Percentiles rank a stretch among this genome's conserved stretches.
phyloP scores from a whole-genome alignment of 2,113 vertebrate genomes.

The Mustelus asterias region DNA sequence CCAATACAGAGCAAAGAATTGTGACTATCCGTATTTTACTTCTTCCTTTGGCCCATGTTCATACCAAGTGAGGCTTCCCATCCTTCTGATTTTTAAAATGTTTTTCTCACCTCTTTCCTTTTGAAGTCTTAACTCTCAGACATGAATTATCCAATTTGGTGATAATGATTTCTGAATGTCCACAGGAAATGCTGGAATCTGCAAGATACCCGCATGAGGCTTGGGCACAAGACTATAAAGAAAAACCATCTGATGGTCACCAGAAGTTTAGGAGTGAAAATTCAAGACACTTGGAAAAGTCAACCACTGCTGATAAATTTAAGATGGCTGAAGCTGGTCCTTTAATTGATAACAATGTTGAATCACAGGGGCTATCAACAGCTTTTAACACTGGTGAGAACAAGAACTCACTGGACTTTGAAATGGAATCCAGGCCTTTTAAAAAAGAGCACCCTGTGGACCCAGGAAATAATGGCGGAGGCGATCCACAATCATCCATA shows the following conservation, averaged over 20 bases:
- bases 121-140: background rate
- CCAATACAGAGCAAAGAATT: background rate
- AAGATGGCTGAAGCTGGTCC: background rate
- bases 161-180: background rate
- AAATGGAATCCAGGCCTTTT: background rate
- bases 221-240: background rate
- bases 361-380: background rate
- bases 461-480: background rate
- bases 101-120: background rate
- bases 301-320: background rate
- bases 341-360: background rate
- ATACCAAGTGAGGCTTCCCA: background rate
- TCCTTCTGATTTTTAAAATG: background rate
- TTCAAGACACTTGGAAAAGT: background rate
- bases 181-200: conserved; percentile 35
- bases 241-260: background rate
- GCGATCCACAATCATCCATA: conserved; percentile 8
- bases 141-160: background rate
- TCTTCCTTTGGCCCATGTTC: background rate
- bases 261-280: background rate
- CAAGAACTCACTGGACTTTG: background rate
- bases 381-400: background rate
- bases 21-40: background rate
- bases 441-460: background rate
- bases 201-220: conserved; percentile 3